Evolutionary conservation across 2,888 invertebrate species (phyloP).

Genomic region (Apantesis nais): DNA sequence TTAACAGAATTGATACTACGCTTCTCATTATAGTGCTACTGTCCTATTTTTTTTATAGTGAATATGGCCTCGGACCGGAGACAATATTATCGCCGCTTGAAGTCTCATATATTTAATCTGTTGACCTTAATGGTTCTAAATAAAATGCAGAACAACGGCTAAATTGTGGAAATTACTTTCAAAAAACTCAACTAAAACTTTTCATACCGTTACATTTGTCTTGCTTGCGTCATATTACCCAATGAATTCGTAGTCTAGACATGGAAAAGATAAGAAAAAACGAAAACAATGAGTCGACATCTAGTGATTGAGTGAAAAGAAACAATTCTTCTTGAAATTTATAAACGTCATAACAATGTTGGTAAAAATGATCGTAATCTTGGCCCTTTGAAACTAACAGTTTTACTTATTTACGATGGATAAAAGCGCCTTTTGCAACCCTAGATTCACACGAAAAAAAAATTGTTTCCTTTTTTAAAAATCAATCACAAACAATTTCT

Average conservation of each 20-base stretch:
- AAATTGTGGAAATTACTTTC: slow-evolving; percentile 46
- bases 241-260: slow-evolving; percentile 38
- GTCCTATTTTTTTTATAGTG: slow-evolving; percentile 46
- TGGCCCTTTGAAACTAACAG: not conserved
- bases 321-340: slow-evolving; percentile 36
- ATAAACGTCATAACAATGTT: slow-evolving; percentile 52
- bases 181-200: slow-evolving; percentile 11
- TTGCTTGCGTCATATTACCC: slow-evolving; percentile 32
- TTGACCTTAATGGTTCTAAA: slow-evolving; percentile 45
- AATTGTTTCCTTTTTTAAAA: not conserved
- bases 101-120: slow-evolving; percentile 52
- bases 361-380: slow-evolving; percentile 18
- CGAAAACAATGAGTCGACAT: slow-evolving; percentile 32
- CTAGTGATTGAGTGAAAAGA: slow-evolving; percentile 38
- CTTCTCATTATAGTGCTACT: slow-evolving; percentile 18
- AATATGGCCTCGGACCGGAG: slow-evolving; percentile 43
- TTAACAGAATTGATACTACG: slow-evolving; percentile 27
- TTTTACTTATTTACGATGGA: too few relatives aligned
- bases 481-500: slow-evolving; percentile 15
- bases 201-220: slow-evolving; percentile 25
- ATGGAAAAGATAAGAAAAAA: slow-evolving; percentile 5
- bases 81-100: slow-evolving; percentile 41
- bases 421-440: not conserved
- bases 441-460: not conserved
- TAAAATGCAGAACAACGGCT: slow-evolving; percentile 62